Base-by-base conservation (phyloP, 2,888 invertebrate genomes). In the Stenichneumon culpator region DNA sequence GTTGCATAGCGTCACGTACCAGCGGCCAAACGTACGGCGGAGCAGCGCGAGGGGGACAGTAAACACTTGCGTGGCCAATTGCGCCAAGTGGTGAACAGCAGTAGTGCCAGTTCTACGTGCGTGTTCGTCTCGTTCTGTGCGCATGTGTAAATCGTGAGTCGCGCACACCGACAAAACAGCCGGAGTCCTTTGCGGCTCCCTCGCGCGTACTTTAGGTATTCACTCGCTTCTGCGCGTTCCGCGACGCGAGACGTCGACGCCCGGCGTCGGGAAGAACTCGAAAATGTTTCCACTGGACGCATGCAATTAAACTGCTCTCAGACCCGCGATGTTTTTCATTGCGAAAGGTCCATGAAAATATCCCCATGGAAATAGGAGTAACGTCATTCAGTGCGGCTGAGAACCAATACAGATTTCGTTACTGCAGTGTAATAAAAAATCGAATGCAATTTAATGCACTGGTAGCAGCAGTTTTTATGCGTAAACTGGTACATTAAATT, bases 51-150 rank as follows among this genome's bases (percentile, higher is more conserved):
- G 90, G 91, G 93, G 92, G 93, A 93, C 92, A 88, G 92, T 93
- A 93, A 93, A 93, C 93, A 93, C 92, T 93, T 93, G 92, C 91
- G 89, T 89, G 88, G 92, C 89, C 93, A 93, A 93, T 93, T 93
- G 93, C 90, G 90, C 91, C 91, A 92, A 93, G 93, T 93, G 92
- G 91, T 89, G 89, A 91, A 75, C 54, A 79, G 68, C 80, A 54
- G 63, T 80, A 68, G 74, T 68, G 82, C 87, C 88, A 86, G 74
- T 88, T 90, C 88, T 88, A 83, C 82, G 78, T 86, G 87, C 87
- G 84, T 89, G 86, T 39, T 87, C 87, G 82, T 72, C 88, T 65
- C 87, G 69, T 77, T 86, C 52, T 70, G 86, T 16, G 72, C 85
- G 52, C 70, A 79, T 80, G 78, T 82, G 72, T 78, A 67, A 47